Evolutionary conservation across 2,888 invertebrate genomes (phyloP), one percentile per base, ranked within the genome.

Genomic region (Caprella mutica): DNA sequence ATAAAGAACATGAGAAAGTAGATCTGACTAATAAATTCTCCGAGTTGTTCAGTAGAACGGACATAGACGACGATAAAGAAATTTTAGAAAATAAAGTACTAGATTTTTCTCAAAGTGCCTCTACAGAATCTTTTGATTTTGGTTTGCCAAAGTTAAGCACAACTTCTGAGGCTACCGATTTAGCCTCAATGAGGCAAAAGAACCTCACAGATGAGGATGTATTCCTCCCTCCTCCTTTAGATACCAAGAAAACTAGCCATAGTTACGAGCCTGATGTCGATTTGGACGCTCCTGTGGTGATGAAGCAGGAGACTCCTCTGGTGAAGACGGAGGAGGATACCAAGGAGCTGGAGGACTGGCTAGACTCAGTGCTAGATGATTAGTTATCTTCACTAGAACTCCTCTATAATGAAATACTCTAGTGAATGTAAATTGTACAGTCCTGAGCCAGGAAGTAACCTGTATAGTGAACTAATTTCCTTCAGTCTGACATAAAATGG

Each of bases 291-390:
- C 30, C 57, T 39, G 30, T 53, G 35, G 30, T 44, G 24, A 17
- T 29, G 19, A 26, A n/a, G 29, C 40, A 55, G 19, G n/a, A n/a
- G n/a, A 40, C 27, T 14, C 21, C 42, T 2, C 30, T 43, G 12
- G 27, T 29, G 27, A 40, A 23, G 14, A 40, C 30, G 14, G 9
- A 42, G n/a, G 40, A 30, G 43, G 42, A 53, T 24, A 53, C 52
- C 2, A 59, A 64, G n/a, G 52, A 64, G 14, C 42, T 64, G 19
- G 64, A 64, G 39, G 64, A 64, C 52, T 64, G 64, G 64, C 44
- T 64, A 9, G 64, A 64, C 24, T 64, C 64, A 35, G 58, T 64
- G 17, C 46, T 64, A 14, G 64, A 64, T 52, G 64, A 64, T 58
- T 64, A 52, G 43, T 14, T 6, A 19, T 29, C 9, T 6, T 17